Base-by-base conservation (phyloP, 2,797 vertebrate species). In the Xiphorhynchus erythropygius region DNA sequence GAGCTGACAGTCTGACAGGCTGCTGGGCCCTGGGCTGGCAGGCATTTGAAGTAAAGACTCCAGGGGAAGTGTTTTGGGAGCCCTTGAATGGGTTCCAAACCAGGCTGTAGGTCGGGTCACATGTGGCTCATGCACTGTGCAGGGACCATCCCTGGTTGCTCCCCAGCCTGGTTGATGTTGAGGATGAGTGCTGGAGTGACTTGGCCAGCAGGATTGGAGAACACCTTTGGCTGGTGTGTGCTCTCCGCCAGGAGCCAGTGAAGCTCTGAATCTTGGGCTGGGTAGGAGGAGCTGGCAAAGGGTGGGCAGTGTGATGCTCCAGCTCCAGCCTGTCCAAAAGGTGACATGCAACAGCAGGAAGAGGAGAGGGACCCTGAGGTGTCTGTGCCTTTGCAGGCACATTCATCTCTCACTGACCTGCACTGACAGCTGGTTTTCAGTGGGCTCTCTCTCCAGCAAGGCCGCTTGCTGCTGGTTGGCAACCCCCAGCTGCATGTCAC, bases 401-500 rank as follows among this genome's bases (percentile, higher is more conserved):
- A 0, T 84, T 68, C 49, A 2, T 88, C 77, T 82, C 84, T 77
- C 1, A 0, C 60, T 88, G 91, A 94, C 86, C 69, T 80, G 71
- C 56, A 12, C 78, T 92, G 95, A 93, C 96, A 93, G 85, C 85
- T 80, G 64, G 42, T 82, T 95, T 89, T 79, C 89, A 55, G 67
- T 3, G 2, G 35, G 60, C 35, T 62, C 68, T 94, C 62, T 94
- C 55, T 88, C 74, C 78, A 52, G 84, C 3, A 1, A 94, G 79
- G 65, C 87, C 0, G 21, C 71, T 82, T 0, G 0, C 46, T 70
- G 79, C 71, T 87, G 73, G 23, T 71, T 93, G 82, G 92, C 94
- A 94, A 47, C 85, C 84, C 94, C 84, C 76, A 84, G 85, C 90
- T 96, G 80, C 50, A 33, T 80, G 91, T 96, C 97, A 95, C 77